Evolutionary conservation across 2,888 invertebrate species (phyloP), one percentile per base, ranked within the genome.

Genomic region (Zygaena filipendulae): DNA sequence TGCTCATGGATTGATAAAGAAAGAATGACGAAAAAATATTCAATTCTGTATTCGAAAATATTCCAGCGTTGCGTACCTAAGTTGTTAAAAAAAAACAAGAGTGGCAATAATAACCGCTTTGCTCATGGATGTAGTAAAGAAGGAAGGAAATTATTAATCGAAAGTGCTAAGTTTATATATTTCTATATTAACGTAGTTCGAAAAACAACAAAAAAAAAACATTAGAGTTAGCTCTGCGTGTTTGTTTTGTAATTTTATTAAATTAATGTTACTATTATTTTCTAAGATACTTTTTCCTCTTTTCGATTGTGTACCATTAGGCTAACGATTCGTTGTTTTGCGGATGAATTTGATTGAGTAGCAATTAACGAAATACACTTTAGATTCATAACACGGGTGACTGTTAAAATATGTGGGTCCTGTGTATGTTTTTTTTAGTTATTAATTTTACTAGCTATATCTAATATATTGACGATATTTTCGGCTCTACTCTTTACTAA

Each of bases 181-280:
- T 50, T 50, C 49, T 44, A 43, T 46, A 43, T 16, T 16, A 16
- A 42, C 36, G 38, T 49, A 49, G 45, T 47, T 42, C 31, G 39
- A 44, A 27, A 28, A 7, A 4, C 9, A 10, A 6, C 9, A 21
- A 21, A 9, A 10, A 10, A 21, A 11, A 9, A 21, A 21, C 11
- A 23, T 12, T 10, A 23, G 12, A 11, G 6, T 23, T 23, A 23
- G 12, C 5, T 13, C 12, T 23, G 23, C 11, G 8, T 11, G 4
- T 12, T 11, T 12, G n/a, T 55, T 59, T 44, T 42, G 36, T 42
- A 39, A 33, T 42, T 61, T 62, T 68, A 63, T 68, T 67, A n/a
- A n/a, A n/a, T n/a, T 71, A 70, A 74, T 64, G 72, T 75, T 71
- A 75, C 69, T 74, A 72, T 72, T 72, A 69, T 49, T 69, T 67